Conservation (phyloP, 2,113 vertebrate genomes). For the Prinia subflava region DNA sequence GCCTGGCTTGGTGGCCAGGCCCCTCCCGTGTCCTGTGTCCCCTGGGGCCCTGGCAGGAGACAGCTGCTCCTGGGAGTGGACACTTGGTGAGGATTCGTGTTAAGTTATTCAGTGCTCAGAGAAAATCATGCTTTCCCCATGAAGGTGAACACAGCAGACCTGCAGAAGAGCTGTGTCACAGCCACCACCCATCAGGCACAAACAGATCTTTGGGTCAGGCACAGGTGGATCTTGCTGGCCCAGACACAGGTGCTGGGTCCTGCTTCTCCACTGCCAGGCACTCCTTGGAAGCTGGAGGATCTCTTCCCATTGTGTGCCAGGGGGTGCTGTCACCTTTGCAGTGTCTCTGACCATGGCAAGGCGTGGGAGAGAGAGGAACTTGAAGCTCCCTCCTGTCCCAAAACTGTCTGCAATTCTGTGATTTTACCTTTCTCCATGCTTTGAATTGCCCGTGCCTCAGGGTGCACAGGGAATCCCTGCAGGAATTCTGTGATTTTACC, state of each 20-base stretch:
- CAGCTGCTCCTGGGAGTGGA: background rate
- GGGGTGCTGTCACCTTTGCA: background rate
- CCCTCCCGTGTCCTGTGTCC: background rate
- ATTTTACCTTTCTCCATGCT: background rate
- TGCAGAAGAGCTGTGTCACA: background rate
- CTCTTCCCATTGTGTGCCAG: fast-evolving
- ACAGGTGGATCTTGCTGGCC: background rate
- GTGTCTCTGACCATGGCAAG: background rate
- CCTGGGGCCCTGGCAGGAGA: fast-evolving
- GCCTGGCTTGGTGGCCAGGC: background rate
- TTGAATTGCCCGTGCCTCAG: background rate
- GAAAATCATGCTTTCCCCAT: background rate
- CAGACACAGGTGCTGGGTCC: background rate
- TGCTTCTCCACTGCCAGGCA: background rate
- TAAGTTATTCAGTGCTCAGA: background rate
- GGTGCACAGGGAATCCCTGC: background rate
- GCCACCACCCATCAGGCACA: background rate
- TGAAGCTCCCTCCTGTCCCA: background rate
- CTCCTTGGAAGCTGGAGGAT: background rate
- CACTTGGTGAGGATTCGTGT: background rate
- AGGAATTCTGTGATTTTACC: background rate
- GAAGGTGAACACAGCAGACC: background rate
- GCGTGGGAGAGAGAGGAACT: background rate
- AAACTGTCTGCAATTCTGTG: background rate
- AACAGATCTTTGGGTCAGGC: background rate